These are phyloP conservation scores for Melanerpes aurifrons DNA, from an alignment of 2,113 vertebrate genomes.

Conservation along the genomic window DNA sequence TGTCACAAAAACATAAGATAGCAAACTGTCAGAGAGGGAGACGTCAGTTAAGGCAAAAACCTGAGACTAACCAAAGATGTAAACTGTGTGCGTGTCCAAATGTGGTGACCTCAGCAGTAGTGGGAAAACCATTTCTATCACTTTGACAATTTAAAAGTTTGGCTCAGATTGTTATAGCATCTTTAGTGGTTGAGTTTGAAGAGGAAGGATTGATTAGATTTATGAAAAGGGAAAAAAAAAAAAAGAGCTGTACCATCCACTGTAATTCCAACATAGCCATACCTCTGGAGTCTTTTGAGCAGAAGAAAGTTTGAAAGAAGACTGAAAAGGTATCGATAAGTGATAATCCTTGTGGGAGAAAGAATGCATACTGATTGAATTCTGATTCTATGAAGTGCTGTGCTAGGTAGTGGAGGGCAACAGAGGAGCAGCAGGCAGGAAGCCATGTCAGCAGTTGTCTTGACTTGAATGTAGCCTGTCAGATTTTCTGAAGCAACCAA, in stretches of 20 bases:
- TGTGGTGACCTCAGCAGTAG: neutral
- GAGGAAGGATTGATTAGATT: neutral
- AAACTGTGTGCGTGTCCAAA: neutral
- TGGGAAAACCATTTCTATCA: neutral
- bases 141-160: neutral
- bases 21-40: neutral
- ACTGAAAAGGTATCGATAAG: neutral
- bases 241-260: neutral
- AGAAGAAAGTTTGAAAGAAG: neutral
- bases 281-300: neutral
- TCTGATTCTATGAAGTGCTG: too few species aligned
- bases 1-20: neutral
- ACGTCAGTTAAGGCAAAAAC: neutral
- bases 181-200: neutral
- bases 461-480: neutral
- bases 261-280: neutral
- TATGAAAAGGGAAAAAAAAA: neutral
- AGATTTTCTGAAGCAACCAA: neutral
- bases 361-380: neutral
- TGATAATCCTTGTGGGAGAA: neutral
- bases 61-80: neutral
- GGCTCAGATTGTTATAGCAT: neutral
- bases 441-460: neutral
- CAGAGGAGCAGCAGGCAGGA: neutral
- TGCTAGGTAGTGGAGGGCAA: neutral